Evolutionary conservation across 2,113 vertebrate species (phyloP).

Genomic region (Emydocephalus ijimae): DNA sequence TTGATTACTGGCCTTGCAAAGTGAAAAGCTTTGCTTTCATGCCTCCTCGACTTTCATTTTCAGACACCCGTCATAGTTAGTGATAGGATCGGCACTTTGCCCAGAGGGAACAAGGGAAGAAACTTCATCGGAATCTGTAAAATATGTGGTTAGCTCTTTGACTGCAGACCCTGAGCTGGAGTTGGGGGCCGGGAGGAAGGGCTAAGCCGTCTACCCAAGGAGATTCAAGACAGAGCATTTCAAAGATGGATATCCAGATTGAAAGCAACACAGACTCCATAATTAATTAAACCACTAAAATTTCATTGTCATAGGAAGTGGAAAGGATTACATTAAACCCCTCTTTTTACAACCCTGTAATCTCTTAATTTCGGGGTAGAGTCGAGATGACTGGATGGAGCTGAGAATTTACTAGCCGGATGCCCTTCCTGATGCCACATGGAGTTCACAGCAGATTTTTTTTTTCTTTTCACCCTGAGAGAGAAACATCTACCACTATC

Average conservation of each 20-base stretch:
- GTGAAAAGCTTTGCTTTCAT: slow-evolving; percentile 51
- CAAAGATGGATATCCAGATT: not conserved
- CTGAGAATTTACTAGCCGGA: not conserved
- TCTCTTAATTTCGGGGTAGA: not conserved
- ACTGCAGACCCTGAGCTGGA: not conserved
- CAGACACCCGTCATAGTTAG: slow-evolving; percentile 30
- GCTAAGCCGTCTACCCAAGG: not conserved
- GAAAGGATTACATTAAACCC: not conserved
- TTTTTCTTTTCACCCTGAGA: not conserved
- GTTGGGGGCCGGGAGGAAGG: rapidly evolving
- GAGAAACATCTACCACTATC: not conserved
- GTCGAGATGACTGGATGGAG: not conserved
- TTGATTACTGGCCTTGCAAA: slow-evolving; percentile 51
- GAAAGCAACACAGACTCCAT: not conserved
- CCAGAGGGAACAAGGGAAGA: not conserved
- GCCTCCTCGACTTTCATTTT: slow-evolving; percentile 63
- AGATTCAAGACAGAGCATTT: not conserved
- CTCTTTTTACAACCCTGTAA: not conserved
- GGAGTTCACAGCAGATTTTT: not conserved
- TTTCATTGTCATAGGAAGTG: not conserved
- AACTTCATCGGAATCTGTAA: not conserved
- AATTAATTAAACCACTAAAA: not conserved
- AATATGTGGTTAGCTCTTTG: rapidly evolving
- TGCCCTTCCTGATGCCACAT: not conserved
- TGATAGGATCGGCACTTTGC: slow-evolving; percentile 25